Percentiles rank a stretch among this genome's conserved stretches.
Evolutionary conservation across 2,888 invertebrate species (phyloP).

Genomic region (Sabatieria punctata): DNA sequence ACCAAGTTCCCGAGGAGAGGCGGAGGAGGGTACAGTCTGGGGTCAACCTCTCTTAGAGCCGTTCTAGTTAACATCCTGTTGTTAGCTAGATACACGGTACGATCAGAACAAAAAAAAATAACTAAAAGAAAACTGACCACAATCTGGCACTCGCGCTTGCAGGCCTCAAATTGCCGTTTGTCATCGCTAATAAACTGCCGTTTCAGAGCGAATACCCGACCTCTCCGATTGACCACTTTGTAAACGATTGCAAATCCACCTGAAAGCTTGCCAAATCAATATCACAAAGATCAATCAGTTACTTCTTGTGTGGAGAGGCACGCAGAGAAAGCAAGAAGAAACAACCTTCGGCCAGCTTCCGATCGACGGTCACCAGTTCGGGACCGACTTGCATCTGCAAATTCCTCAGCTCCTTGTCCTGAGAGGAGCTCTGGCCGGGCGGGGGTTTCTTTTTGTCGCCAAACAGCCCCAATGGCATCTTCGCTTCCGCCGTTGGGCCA

Average conservation of each 20-base stretch:
- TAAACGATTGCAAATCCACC: slow-evolving; percentile 86
- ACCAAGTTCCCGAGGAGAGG: too few species aligned
- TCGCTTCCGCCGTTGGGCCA: too few species aligned
- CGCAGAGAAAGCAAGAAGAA: neutral
- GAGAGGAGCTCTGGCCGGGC: neutral
- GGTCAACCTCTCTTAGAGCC: too few species aligned
- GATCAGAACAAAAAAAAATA: too few species aligned
- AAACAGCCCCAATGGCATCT: neutral
- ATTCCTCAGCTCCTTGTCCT: slow-evolving; percentile 2
- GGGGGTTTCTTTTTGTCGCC: neutral
- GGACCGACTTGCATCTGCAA: neutral
- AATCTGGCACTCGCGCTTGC: slow-evolving; percentile 75
- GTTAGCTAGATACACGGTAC: too few species aligned
- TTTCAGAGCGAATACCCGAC: slow-evolving; percentile 61
- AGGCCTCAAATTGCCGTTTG: slow-evolving; percentile 58
- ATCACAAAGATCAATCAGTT: too few species aligned
- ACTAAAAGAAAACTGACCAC: slow-evolving; percentile 47
- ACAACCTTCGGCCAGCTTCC: slow-evolving; percentile 20
- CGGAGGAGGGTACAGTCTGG: too few species aligned
- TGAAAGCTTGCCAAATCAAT: slow-evolving; percentile 31
- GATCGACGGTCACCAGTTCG: slow-evolving; percentile 16
- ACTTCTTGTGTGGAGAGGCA: too few species aligned
- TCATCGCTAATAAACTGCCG: slow-evolving; percentile 82
- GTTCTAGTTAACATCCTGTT: too few species aligned
- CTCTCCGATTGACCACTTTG: slow-evolving; percentile 48